These are phyloP conservation scores for Okapia johnstoni DNA, from an alignment of 2,113 vertebrate species.

Conservation along the genomic window DNA sequence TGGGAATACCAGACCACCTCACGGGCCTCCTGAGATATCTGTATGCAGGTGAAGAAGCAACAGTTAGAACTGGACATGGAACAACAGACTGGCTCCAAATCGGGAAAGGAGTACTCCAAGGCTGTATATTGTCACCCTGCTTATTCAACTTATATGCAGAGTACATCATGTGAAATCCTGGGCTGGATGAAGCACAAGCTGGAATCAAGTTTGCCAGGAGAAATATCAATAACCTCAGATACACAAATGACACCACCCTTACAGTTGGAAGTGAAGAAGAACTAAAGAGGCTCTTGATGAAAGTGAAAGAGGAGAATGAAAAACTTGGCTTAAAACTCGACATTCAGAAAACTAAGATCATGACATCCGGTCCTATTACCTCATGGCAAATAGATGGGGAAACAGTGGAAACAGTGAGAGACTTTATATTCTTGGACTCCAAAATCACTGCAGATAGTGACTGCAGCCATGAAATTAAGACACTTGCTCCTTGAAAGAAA, in stretches of 20 bases:
- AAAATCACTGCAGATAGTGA: too few species aligned
- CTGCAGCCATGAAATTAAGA: too few species aligned
- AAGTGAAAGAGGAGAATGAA: neutral
- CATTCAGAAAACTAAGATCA: too few species aligned
- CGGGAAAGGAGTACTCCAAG: fast-evolving
- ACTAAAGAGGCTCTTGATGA: neutral
- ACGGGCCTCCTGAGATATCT: neutral
- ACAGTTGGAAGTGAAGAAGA: neutral
- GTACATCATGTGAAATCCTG: neutral
- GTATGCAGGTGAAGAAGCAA: neutral
- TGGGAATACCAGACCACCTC: neutral
- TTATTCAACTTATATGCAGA: neutral
- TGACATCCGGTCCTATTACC: too few species aligned
- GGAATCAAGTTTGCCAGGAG: neutral
- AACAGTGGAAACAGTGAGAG: too few species aligned
- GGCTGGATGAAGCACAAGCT: neutral
- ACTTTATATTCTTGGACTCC: too few species aligned
- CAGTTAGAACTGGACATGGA: neutral
- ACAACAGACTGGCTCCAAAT: neutral
- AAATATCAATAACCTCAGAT: neutral
- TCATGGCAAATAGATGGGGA: too few species aligned
- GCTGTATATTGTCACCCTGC: neutral
- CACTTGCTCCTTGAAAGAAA: too few species aligned
- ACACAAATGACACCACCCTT: neutral
- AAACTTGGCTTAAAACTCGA: neutral